Percentiles rank a stretch among this genome's conserved stretches.
These are phyloP conservation scores for Ochropacha duplaris DNA, from an alignment of 2,888 invertebrate genomes.

Conservation along the genomic window DNA sequence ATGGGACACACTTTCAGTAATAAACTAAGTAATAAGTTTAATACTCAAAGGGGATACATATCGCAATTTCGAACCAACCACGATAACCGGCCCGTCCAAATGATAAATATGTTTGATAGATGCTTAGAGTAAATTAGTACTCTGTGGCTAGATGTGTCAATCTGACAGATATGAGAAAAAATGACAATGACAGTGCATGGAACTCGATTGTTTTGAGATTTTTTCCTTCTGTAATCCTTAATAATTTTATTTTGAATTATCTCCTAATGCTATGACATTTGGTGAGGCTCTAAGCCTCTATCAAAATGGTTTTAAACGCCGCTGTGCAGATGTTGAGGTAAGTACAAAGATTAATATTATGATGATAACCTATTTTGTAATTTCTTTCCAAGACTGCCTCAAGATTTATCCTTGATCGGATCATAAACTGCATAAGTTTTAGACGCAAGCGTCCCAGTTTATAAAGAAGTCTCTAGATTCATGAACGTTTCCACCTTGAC, in stretches of 20 bases:
- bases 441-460: not conserved
- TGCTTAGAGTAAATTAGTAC: too few relatives aligned
- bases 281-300: slow-evolving; percentile 76
- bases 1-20: too few relatives aligned
- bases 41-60: too few relatives aligned
- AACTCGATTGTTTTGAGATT: slow-evolving; percentile 73
- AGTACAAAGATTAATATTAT: slow-evolving; percentile 71
- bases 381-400: slow-evolving; percentile 9
- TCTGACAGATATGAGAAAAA: slow-evolving; percentile 21
- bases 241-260: slow-evolving; percentile 53
- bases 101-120: too few relatives aligned
- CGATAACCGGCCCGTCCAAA: too few relatives aligned
- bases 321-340: slow-evolving; percentile 90
- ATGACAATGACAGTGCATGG: slow-evolving; percentile 48
- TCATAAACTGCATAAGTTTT: not conserved
- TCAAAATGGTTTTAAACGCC: slow-evolving; percentile 88
- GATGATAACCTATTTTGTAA: slow-evolving; percentile 22
- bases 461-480: not conserved
- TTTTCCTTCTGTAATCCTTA: slow-evolving; percentile 54
- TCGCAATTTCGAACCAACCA: too few relatives aligned
- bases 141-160: too few relatives aligned
- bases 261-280: slow-evolving; percentile 78
- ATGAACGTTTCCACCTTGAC: not conserved
- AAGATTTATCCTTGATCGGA: slow-evolving; percentile 5
- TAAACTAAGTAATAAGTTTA: too few relatives aligned